These are phyloP conservation scores for Drosophila varians DNA, from an alignment of 1,140 invertebrate species.

Conservation along the genomic window DNA sequence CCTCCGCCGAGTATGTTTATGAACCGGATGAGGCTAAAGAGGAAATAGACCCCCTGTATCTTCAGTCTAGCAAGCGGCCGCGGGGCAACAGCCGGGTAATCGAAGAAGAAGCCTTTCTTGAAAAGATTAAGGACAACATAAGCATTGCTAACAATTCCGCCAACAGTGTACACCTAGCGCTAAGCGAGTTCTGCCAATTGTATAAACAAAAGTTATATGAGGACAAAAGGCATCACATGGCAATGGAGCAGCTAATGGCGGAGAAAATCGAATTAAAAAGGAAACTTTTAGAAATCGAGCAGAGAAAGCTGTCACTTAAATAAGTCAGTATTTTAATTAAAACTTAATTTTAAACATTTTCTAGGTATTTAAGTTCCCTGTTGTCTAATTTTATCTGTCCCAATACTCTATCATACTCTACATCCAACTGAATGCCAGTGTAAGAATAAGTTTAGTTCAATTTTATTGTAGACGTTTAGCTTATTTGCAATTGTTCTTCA, in stretches of 20 bases:
- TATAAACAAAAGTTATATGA: conserved; percentile 64
- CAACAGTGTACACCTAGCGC: conserved; percentile 27
- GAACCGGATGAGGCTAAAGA: conserved; percentile 61
- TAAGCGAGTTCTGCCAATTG: conserved; percentile 57
- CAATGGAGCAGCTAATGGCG: conserved; percentile 58
- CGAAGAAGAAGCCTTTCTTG: conserved; percentile 37
- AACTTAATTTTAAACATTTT: not conserved
- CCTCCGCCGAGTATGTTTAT: conserved; percentile 51
- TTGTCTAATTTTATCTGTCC: conserved; percentile 6
- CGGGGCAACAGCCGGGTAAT: conserved; percentile 8
- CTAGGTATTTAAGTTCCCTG: conserved; percentile 8
- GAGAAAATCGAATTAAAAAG: conserved; percentile 66
- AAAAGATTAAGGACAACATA: conserved; percentile 44
- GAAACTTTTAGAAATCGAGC: conserved; percentile 65
- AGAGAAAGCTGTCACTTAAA: conserved; percentile 56
- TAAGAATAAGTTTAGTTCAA: not conserved
- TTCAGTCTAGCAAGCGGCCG: conserved; percentile 46
- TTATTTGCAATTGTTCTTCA: conserved; percentile 19
- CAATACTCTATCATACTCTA: not conserved
- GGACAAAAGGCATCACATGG: conserved; percentile 58
- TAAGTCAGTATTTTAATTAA: conserved; percentile 1
- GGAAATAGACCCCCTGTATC: conserved; percentile 55
- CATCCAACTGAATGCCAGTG: not conserved
- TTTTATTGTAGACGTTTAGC: conserved; percentile 6
- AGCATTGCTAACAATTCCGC: conserved; percentile 37